phyloP scores from a whole-genome alignment of 2,888 invertebrate genomes.

The Eupithecia subumbrata region DNA sequence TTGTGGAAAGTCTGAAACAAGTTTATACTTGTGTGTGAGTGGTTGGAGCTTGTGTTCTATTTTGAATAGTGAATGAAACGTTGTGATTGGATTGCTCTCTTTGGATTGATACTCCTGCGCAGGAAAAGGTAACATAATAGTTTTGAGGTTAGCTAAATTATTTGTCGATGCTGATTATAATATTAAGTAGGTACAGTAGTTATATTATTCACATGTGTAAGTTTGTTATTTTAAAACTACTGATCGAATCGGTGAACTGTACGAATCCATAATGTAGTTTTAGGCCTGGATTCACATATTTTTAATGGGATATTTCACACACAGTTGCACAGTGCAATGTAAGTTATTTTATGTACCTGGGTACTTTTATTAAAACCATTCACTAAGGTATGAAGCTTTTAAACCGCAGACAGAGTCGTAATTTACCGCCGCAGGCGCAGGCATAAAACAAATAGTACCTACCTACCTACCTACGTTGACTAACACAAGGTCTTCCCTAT shows the following conservation, averaged over 20 bases:
- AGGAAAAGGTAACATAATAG: slow-evolving; percentile 20
- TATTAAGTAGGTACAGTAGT: no score
- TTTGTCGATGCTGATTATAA: no score
- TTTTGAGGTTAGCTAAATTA: not conserved
- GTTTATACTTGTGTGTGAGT: slow-evolving; percentile 9
- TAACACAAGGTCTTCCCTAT: not conserved
- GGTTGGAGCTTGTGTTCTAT: slow-evolving; percentile 29
- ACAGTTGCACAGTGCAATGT: no score
- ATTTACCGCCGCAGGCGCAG: not conserved
- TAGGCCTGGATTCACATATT: not conserved
- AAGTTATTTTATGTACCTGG: no score
- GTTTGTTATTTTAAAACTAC: not conserved
- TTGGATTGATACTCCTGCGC: slow-evolving; percentile 36
- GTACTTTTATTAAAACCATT: not conserved
- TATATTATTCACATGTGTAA: not conserved
- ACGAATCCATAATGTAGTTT: not conserved
- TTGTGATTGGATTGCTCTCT: slow-evolving; percentile 32
- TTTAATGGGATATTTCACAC: not conserved
- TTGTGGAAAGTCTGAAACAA: slow-evolving; percentile 19
- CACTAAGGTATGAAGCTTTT: no score
- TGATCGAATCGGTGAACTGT: not conserved
- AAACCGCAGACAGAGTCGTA: not conserved
- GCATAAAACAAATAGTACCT: not conserved
- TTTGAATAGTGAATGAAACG: slow-evolving; percentile 27
- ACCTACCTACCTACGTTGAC: not conserved